A percentile compares a stretch with the other conserved stretches of the same genome.
These are phyloP conservation scores for Danionella dracula DNA, from an alignment of 2,797 vertebrate genomes.

Conservation along the genomic window DNA sequence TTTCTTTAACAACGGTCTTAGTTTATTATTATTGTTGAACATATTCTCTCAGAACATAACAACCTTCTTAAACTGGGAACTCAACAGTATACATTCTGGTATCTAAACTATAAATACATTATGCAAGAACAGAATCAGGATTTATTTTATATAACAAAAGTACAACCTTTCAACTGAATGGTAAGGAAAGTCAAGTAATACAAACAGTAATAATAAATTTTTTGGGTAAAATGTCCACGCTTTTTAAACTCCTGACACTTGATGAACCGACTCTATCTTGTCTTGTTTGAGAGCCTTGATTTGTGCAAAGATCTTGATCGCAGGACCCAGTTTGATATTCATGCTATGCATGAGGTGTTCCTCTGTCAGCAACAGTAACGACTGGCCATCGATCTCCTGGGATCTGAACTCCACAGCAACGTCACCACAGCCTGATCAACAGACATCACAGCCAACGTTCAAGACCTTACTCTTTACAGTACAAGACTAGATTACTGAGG, in stretches of 20 bases:
- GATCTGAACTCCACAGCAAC: conserved; percentile 82
- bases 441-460: neutral
- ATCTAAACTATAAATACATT: conserved; percentile 1
- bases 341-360: conserved; percentile 90
- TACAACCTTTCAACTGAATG: neutral
- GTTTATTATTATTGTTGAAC: too few relatives aligned
- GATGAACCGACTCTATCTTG: conserved; percentile 42
- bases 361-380: conserved; percentile 86
- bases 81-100: too few relatives aligned
- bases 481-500: too few relatives aligned
- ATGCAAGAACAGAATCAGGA: neutral
- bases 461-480: neutral
- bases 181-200: neutral
- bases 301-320: conserved; percentile 88
- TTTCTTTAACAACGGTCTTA: too few relatives aligned
- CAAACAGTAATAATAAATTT: too few relatives aligned
- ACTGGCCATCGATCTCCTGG: conserved; percentile 91
- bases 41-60: too few relatives aligned
- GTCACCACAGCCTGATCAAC: conserved; percentile 76
- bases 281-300: conserved; percentile 87
- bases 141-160: neutral
- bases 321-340: conserved; percentile 90
- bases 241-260: conserved; percentile 10
- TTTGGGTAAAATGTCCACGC: neutral
- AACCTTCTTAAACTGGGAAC: too few relatives aligned